Base-by-base conservation (phyloP, 1,140 invertebrate species). In the Brachionus sp. region DNA sequence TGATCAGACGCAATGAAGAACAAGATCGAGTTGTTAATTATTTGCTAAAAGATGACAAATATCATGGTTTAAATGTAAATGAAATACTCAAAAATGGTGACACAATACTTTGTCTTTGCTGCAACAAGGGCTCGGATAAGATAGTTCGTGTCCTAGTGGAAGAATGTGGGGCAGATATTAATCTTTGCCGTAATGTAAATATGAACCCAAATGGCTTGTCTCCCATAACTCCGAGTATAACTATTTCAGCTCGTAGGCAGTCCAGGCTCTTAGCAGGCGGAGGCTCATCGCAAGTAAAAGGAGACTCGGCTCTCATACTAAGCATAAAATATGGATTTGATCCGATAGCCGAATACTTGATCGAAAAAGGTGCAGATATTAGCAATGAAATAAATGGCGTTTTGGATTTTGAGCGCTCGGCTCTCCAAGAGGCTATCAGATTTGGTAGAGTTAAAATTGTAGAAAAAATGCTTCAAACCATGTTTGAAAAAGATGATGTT, bases 261-360 rank as follows among this genome's bases (percentile, higher is more conserved):
- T 80, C 77, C 3, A 53, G 77, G 12, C 42, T 75, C 2, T 44
- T 80, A 13, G 42, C 25, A 19, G 23, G 23, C 6, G 53, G 16
- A 12, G 50, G 35, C 25, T 35, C 16, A 9, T 33, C n/a, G 3
- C 35, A 35, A 35, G 12, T 70, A 2, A 42, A 70, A 39, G 78
- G 78, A 1, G 78, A 82, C 35, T 66, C 53, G 12, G 33, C 78
- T 16, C 3, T 82, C 0, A 5, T 23, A 13, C 3, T 82, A 23
- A 35, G 53, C 7, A 66, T 82, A 2, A 82, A 68, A 66, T 82
- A 82, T n/a, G 78, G 78, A 3, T 82, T 82, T 35, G 78, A 82
- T 9, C 2, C 50, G 2, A 42, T 82, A 2, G 78, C 35, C 16
- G 46, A 53, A 16, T 64, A 66, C 39, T 66, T 82, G 12, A 33